Conservation (phyloP, 2,113 vertebrate species). For the Camelus dromedarius region DNA sequence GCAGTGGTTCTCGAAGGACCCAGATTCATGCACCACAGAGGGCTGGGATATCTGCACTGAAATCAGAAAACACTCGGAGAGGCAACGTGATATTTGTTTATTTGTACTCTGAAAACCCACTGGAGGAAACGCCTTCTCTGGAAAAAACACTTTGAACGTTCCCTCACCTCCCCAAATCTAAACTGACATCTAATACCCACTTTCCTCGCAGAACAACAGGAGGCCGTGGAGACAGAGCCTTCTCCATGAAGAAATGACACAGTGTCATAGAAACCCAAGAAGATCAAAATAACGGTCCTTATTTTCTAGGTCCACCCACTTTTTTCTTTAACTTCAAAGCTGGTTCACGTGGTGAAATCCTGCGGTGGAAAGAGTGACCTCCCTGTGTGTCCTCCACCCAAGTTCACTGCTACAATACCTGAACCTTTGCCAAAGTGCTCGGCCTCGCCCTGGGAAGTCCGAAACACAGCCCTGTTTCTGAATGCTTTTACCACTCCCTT, state of each 20-base stretch:
- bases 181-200: slow-evolving; percentile 50
- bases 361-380: slow-evolving; percentile 72
- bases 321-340: slow-evolving; percentile 68
- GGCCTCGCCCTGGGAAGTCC: slow-evolving; percentile 67
- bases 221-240: not conserved
- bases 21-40: not conserved
- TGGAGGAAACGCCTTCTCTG: slow-evolving; percentile 63
- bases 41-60: not conserved
- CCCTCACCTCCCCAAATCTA: slow-evolving; percentile 54
- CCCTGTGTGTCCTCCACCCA: slow-evolving; percentile 77
- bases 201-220: slow-evolving; percentile 52
- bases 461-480: slow-evolving; percentile 67
- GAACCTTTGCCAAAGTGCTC: slow-evolving; percentile 76
- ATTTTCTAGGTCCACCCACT: slow-evolving; percentile 25
- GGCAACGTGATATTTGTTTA: slow-evolving; percentile 55
- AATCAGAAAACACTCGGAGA: slow-evolving; percentile 47
- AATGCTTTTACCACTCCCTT: slow-evolving; percentile 82
- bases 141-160: slow-evolving; percentile 68
- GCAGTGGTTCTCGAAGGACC: slow-evolving; percentile 6
- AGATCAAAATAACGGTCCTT: slow-evolving; percentile 11
- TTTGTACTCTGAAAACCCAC: slow-evolving; percentile 44
- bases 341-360: slow-evolving; percentile 36
- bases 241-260: not conserved
- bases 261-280: slow-evolving; percentile 6
- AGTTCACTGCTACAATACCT: slow-evolving; percentile 70